These are phyloP conservation scores for Leucosticte australis DNA, from an alignment of 2,113 vertebrate genomes.

Conservation along the genomic window DNA sequence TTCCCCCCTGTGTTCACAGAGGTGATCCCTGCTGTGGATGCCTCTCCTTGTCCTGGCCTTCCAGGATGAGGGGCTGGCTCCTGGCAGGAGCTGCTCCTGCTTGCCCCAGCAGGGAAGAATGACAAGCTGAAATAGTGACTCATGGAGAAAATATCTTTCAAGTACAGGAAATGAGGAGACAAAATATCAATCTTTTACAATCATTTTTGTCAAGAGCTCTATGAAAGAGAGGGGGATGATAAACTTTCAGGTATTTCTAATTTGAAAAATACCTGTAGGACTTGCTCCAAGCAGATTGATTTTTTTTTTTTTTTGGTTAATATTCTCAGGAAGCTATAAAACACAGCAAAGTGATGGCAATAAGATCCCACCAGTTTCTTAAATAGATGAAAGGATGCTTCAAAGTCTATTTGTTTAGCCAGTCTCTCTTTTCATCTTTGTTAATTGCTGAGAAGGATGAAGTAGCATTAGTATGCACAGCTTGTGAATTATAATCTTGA, in stretches of 20 bases:
- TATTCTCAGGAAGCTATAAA: slow-evolving; percentile 51
- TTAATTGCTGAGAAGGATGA: slow-evolving; percentile 54
- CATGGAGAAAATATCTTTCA: neutral
- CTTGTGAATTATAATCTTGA: slow-evolving; percentile 4
- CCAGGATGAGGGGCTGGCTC: neutral
- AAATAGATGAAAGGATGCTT: slow-evolving; percentile 64
- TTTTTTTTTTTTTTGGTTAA: neutral
- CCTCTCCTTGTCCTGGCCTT: neutral
- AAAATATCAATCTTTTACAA: slow-evolving; percentile 27
- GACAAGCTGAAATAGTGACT: neutral
- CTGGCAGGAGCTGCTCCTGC: neutral
- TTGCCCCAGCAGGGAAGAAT: neutral
- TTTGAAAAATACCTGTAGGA: slow-evolving; percentile 47
- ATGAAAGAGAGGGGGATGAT: neutral
- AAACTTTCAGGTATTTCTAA: slow-evolving; percentile 49
- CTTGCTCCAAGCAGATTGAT: slow-evolving; percentile 23
- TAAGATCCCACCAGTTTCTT: slow-evolving; percentile 10
- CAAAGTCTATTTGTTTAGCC: slow-evolving; percentile 61
- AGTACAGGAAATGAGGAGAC: slow-evolving; percentile 12
- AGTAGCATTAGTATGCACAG: neutral
- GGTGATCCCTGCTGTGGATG: neutral
- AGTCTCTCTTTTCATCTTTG: slow-evolving; percentile 55
- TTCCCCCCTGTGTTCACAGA: neutral
- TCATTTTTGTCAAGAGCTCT: neutral
- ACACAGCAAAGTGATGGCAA: slow-evolving; percentile 11